Evolutionary conservation across 1,140 invertebrate genomes (phyloP), one percentile per base, ranked within the genome.

Genomic region (Ctenoplectra terminalis): DNA sequence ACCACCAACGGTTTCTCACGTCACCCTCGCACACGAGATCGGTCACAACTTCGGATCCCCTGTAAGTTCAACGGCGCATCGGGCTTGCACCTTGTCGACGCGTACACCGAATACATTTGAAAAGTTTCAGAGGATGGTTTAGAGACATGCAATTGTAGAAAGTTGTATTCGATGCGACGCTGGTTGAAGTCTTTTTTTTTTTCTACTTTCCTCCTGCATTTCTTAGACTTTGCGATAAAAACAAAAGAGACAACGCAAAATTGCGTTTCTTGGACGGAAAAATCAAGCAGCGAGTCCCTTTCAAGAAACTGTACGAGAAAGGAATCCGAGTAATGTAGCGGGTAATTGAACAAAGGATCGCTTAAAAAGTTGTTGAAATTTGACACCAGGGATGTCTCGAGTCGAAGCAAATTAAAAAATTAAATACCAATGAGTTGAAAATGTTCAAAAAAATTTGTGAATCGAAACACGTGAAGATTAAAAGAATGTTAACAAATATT

Each of bases 1-100:
- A n/a, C 98, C 97, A 85, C 98, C 97, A n/a, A 98, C 98, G 34
- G 99, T 99, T 20, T 99, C 98, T 11, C 98, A 99, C 93, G 98
- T 99, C 58, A 99, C 99, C 13, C 95, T 99, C 71, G 99, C 99
- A n/a, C 99, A 99, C 93, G 99, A 99, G 95, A 99, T 99, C 90
- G 99, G 99, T 52, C 99, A 99, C 93, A 99, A 99, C 94, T 99
- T 99, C 94, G 99, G 99, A 82, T 99, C 98, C 43, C 98, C 98
- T 87, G 97, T 98, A 94, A 95, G 95, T 94, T 86, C 31, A 58
- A 64, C 17, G 37, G 9, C 7, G 37, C 63, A 58, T 69, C 74
- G 46, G 13, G n/a, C 7, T 67, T 56, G 50, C 74, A 56, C 43
- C 61, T n/a, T 56, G 63, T 54, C 50, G 40, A 20, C 76, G 52